Conservation (phyloP, 53 echinoderm and acorn worm genomes). For the Patiria pectinifera region DNA sequence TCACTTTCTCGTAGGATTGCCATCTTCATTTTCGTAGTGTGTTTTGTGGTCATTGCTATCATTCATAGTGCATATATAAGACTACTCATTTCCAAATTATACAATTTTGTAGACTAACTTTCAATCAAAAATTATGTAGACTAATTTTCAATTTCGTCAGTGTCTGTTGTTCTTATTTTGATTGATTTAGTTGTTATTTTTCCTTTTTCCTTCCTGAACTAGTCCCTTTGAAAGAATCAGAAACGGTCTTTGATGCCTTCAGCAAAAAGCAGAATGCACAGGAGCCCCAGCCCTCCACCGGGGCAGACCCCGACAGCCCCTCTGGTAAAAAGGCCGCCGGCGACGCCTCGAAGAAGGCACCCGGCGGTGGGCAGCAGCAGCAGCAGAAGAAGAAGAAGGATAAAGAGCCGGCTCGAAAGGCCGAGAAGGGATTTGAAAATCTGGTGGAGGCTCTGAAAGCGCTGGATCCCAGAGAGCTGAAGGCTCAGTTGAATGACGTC, state of each 20-base stretch:
- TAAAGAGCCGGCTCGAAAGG: conserved; percentile 73
- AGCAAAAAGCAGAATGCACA: conserved; percentile 32
- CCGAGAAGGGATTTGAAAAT: conserved; percentile 58
- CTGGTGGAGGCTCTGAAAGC: conserved; percentile 82
- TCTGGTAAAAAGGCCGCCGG: conserved; percentile 12
- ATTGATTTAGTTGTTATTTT: background rate
- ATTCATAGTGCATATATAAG: too few relatives aligned
- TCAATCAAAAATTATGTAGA: too few relatives aligned
- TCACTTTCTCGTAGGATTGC: too few relatives aligned
- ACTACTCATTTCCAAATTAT: too few relatives aligned
- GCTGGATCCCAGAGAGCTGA: conserved; percentile 72
- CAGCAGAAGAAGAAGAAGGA: conserved; percentile 71
- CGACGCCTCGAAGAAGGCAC: conserved; percentile 19
- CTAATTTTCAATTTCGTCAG: too few relatives aligned
- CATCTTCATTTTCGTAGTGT: too few relatives aligned
- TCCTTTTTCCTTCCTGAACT: background rate
- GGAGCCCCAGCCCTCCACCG: background rate
- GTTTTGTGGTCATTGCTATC: too few relatives aligned
- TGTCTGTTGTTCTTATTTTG: background rate
- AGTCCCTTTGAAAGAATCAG: conserved; percentile 58
- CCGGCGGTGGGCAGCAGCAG: conserved; percentile 43
- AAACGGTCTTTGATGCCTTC: conserved; percentile 59
- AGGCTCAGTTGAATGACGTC: conserved; percentile 81
- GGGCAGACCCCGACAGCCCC: conserved; percentile 37
- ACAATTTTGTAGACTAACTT: too few relatives aligned